A percentile compares a stretch with the other conserved stretches of the same genome.
phyloP scores from a whole-genome alignment of 1,140 invertebrate species.

The Sitophilus oryzae region DNA sequence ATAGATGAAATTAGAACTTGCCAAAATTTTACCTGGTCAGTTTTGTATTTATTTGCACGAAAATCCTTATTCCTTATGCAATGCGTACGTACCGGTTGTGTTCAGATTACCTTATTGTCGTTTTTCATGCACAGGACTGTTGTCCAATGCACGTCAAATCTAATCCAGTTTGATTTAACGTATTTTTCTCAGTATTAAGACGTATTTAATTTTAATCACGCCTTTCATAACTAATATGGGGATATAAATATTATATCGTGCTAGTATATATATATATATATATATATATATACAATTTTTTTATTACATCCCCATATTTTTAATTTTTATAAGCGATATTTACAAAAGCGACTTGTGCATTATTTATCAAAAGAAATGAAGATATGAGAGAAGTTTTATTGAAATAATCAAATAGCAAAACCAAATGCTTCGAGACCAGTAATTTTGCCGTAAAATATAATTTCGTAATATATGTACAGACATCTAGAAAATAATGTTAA shows the following conservation, averaged over 20 bases:
- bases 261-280: too few relatives aligned
- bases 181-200: too few relatives aligned
- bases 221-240: too few relatives aligned
- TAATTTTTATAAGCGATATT: too few relatives aligned
- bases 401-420: background rate
- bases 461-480: slow-evolving; percentile 14
- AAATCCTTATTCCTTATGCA: background rate
- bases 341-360: background rate
- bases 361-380: background rate
- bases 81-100: background rate
- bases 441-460: slow-evolving; percentile 1
- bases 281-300: too few relatives aligned
- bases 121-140: background rate
- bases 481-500: slow-evolving; percentile 11
- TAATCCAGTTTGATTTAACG: too few relatives aligned
- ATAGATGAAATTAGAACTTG: background rate
- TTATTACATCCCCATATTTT: too few relatives aligned
- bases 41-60: background rate
- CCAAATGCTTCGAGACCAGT: slow-evolving; percentile 7
- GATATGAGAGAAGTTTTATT: slow-evolving; percentile 1
- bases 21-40: slow-evolving; percentile 1
- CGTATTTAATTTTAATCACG: too few relatives aligned
- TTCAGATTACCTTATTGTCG: background rate
- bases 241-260: too few relatives aligned
- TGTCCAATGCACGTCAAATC: too few relatives aligned